These are phyloP conservation scores for Nicator chloris DNA, from an alignment of 2,113 vertebrate genomes.

Conservation along the genomic window DNA sequence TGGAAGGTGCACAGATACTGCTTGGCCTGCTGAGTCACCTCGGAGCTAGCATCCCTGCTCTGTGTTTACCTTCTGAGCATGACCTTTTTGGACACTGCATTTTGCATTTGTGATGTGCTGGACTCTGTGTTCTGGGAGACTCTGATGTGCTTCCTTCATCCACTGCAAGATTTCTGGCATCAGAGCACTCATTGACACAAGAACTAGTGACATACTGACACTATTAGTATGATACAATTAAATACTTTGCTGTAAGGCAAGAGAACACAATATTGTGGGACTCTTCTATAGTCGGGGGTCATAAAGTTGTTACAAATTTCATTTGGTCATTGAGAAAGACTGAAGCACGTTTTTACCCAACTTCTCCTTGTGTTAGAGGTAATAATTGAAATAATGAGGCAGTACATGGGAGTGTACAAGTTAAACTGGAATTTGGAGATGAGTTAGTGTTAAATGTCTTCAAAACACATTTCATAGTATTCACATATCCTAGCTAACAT, in stretches of 20 bases:
- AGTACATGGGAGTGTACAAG: neutral
- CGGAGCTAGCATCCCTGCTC: too few species aligned
- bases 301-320: neutral
- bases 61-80: rapidly evolving
- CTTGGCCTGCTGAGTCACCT: neutral
- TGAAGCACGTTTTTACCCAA: neutral
- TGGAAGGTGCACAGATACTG: neutral
- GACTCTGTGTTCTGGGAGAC: neutral
- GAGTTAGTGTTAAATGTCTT: neutral
- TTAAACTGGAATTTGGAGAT: neutral
- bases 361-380: neutral
- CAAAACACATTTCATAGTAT: neutral
- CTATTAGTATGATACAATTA: rapidly evolving
- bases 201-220: neutral
- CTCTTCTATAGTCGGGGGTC: neutral
- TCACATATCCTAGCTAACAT: neutral
- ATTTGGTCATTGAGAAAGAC: neutral
- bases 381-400: neutral
- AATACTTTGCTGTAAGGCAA: neutral
- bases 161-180: neutral
- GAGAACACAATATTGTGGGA: too few species aligned
- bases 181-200: too few species aligned
- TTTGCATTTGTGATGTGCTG: neutral
- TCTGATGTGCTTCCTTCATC: neutral
- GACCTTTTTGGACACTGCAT: neutral